Evolutionary conservation across 2,113 vertebrate species (phyloP).

Genomic region (Lepisosteus oculatus): DNA sequence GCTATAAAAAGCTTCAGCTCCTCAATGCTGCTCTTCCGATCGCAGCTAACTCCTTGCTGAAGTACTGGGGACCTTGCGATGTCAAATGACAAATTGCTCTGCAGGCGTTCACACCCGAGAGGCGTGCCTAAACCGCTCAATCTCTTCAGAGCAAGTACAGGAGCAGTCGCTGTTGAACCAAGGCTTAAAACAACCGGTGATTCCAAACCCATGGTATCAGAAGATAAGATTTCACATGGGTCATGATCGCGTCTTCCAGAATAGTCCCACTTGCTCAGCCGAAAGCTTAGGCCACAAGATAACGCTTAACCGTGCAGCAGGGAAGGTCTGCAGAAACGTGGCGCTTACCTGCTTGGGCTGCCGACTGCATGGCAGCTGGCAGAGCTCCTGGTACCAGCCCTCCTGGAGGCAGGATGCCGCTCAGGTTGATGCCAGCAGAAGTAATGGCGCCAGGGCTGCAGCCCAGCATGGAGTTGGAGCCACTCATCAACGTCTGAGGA

Average conservation of each 20-base stretch:
- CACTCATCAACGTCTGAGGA: slow-evolving; percentile 89
- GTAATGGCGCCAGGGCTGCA: slow-evolving; percentile 74
- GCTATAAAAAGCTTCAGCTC: no score
- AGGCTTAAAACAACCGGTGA: background rate
- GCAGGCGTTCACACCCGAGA: no score
- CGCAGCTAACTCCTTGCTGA: no score
- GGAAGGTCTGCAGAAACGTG: background rate
- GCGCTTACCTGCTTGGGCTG: slow-evolving; percentile 83
- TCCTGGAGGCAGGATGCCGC: slow-evolving; percentile 86
- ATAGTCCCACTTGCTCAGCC: no score
- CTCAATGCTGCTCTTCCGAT: no score
- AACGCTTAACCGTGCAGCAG: background rate
- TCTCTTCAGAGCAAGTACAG: no score
- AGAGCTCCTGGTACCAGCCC: slow-evolving; percentile 76
- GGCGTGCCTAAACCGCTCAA: no score
- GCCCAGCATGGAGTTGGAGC: slow-evolving; percentile 86
- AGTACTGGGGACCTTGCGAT: no score
- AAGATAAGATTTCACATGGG: background rate
- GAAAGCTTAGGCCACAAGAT: no score
- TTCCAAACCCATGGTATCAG: background rate
- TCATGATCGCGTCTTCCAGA: background rate
- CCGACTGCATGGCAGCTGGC: slow-evolving; percentile 80
- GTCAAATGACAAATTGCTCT: no score
- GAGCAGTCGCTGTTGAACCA: no score
- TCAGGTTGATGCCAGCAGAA: slow-evolving; percentile 81